Conservation (phyloP, 2,888 invertebrate species). For the Pycnomerus fuliginosus region DNA sequence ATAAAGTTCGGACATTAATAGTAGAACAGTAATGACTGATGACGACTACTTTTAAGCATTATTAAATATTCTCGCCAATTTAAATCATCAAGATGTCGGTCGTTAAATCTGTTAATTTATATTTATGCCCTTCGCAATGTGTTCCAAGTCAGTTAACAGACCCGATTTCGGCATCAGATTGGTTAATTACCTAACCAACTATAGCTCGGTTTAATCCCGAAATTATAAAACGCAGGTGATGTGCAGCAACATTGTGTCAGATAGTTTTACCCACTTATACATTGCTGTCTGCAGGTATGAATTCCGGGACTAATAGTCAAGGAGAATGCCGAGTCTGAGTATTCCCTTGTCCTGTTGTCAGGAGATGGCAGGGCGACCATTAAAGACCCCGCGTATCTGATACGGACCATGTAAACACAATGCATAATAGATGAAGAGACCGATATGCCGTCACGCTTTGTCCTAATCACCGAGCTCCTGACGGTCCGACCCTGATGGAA, state of each 20-base stretch:
- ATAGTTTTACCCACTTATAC: too few species aligned
- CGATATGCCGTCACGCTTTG: conserved; percentile 34
- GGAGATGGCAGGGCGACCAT: conserved; percentile 17
- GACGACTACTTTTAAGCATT: conserved; percentile 14
- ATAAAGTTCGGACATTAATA: conserved; percentile 22
- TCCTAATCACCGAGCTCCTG: conserved; percentile 33
- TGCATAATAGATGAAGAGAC: conserved; percentile 30
- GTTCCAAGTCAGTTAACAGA: conserved; percentile 34
- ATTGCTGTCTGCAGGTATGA: too few species aligned
- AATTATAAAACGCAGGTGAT: neutral
- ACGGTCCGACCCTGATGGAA: conserved; percentile 20
- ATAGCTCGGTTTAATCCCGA: conserved; percentile 4
- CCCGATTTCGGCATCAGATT: conserved; percentile 29
- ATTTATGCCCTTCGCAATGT: conserved; percentile 33
- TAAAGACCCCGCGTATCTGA: conserved; percentile 23
- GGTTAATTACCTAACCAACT: conserved; percentile 28
- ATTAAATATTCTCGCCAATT: conserved; percentile 28
- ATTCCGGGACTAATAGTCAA: too few species aligned
- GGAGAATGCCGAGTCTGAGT: too few species aligned
- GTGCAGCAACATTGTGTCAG: too few species aligned
- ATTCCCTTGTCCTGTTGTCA: conserved; percentile 22
- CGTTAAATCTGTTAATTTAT: conserved; percentile 37
- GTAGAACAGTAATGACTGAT: conserved; percentile 9
- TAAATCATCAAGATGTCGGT: conserved; percentile 24
- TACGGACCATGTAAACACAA: conserved; percentile 36